These are phyloP conservation scores for Erinaceus europaeus DNA, from an alignment of 2,113 vertebrate species.

Conservation along the genomic window DNA sequence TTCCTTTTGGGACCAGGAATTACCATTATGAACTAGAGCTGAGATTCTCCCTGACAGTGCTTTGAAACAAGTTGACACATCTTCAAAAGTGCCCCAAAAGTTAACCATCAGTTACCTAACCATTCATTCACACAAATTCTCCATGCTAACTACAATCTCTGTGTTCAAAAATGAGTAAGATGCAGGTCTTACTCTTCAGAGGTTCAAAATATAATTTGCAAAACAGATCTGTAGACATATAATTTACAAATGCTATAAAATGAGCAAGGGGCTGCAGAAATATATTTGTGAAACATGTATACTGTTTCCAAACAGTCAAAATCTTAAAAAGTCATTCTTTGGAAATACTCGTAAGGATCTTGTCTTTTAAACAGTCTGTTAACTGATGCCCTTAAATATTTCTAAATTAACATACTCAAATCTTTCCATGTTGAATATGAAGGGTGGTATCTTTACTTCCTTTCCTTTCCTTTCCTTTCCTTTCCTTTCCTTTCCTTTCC, in stretches of 20 bases:
- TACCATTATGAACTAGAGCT: neutral
- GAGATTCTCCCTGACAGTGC: neutral
- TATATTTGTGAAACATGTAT: neutral
- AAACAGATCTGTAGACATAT: neutral
- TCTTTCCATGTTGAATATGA: neutral
- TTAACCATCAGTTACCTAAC: neutral
- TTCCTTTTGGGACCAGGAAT: neutral
- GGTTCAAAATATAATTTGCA: neutral
- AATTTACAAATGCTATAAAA: constrained; percentile 5
- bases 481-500: too few species aligned
- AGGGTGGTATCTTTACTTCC: too few species aligned
- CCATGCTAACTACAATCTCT: neutral
- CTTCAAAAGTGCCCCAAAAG: neutral
- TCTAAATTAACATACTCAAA: neutral
- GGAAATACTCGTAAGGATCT: neutral
- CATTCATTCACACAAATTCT: neutral
- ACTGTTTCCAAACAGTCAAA: constrained; percentile 6
- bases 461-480: too few species aligned
- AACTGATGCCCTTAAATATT: neutral
- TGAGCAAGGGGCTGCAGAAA: constrained; percentile 4
- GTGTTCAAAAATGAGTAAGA: constrained; percentile 16
- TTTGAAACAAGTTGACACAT: neutral
- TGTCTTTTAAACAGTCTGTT: constrained; percentile 15
- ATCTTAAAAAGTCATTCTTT: constrained; percentile 46
- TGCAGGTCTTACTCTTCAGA: neutral